Percentiles rank a stretch among this genome's conserved stretches.
Evolutionary conservation across 1,140 invertebrate species (phyloP).

Genomic region (Pogonus chalceus): DNA sequence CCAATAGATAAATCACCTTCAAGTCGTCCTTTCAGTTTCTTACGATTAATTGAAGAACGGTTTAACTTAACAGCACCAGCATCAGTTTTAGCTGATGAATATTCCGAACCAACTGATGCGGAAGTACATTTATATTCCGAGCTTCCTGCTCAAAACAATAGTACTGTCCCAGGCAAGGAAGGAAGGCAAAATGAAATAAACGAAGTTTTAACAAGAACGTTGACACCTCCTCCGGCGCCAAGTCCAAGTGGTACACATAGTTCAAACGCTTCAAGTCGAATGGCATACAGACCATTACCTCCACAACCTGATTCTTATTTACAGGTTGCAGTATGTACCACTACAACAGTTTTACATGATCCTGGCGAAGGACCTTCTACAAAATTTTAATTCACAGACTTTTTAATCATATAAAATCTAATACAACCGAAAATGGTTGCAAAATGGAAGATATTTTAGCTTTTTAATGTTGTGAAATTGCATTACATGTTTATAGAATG

Average conservation of each 20-base stretch:
- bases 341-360: too few relatives aligned
- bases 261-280: conserved; percentile 42
- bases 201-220: conserved; percentile 33
- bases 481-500: too few relatives aligned
- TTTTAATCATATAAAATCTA: background rate
- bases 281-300: conserved; percentile 57
- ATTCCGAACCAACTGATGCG: conserved; percentile 59
- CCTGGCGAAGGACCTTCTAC: background rate
- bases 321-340: too few relatives aligned
- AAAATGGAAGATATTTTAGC: too few relatives aligned
- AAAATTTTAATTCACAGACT: background rate
- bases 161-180: conserved; percentile 30
- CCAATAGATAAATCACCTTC: conserved; percentile 12
- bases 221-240: too few relatives aligned
- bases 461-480: too few relatives aligned
- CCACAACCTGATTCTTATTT: conserved; percentile 47
- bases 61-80: conserved; percentile 48
- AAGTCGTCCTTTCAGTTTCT: conserved; percentile 16
- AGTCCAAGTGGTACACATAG: conserved; percentile 34
- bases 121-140: conserved; percentile 63
- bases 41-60: conserved; percentile 30
- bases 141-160: conserved; percentile 42
- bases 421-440: background rate
- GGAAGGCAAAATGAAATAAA: conserved; percentile 34
- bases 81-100: conserved; percentile 52